Evolutionary conservation across 2,888 invertebrate genomes (phyloP).

Genomic region (Drosophila conformis): DNA sequence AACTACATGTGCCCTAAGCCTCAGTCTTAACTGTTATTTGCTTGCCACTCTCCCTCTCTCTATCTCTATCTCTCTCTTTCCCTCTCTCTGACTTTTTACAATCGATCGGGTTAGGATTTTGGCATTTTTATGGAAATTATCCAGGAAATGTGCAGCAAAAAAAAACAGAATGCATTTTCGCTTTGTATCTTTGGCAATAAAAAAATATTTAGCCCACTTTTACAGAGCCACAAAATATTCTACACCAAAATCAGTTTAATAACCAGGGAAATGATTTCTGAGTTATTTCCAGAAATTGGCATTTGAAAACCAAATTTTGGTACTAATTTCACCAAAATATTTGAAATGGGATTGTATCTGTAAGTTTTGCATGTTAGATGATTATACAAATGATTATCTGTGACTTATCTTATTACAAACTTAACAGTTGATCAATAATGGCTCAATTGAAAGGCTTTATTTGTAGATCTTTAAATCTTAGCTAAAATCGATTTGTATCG

Average conservation of each 20-base stretch:
- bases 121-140: slow-evolving; percentile 27
- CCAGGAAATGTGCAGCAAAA: slow-evolving; percentile 30
- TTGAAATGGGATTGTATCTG: background rate
- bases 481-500: background rate
- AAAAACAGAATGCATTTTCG: slow-evolving; percentile 16
- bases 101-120: slow-evolving; percentile 28
- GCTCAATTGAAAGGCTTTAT: background rate
- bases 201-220: slow-evolving; percentile 17
- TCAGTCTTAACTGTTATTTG: slow-evolving; percentile 23
- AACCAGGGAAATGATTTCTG: background rate
- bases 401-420: too few species aligned
- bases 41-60: slow-evolving; percentile 17
- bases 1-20: slow-evolving; percentile 5
- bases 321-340: background rate
- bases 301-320: background rate
- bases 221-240: background rate
- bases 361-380: background rate
- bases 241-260: background rate
- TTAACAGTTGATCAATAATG: background rate
- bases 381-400: background rate
- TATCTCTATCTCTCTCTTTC: background rate
- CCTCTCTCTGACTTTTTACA: slow-evolving; percentile 57
- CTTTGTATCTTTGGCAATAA: slow-evolving; percentile 15
- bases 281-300: slow-evolving; percentile 1
- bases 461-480: accelerated